Evolutionary conservation across 2,797 vertebrate genomes (phyloP).

Genomic region (Vultur gryphus): DNA sequence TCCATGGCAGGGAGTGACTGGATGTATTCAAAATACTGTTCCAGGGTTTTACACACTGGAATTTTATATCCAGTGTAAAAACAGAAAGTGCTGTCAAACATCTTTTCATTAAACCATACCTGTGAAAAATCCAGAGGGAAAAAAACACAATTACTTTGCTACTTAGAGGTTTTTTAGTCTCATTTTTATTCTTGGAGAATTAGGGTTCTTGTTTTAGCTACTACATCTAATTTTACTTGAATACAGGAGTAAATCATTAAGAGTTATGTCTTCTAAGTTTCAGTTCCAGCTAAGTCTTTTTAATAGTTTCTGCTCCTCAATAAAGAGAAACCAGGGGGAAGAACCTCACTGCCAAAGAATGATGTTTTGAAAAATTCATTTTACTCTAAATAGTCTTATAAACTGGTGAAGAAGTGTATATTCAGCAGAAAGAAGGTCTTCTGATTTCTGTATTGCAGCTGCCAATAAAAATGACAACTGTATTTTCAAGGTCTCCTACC

Average conservation of each 20-base stretch:
- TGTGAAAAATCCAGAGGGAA: slow-evolving; percentile 12
- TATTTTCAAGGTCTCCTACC: slow-evolving; percentile 57
- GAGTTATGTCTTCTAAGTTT: neutral
- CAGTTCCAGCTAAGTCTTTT: neutral
- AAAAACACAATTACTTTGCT: neutral
- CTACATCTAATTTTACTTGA: neutral
- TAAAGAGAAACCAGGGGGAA: neutral
- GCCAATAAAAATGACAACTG: neutral
- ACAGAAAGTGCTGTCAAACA: slow-evolving; percentile 78
- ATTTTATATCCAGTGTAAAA: slow-evolving; percentile 85
- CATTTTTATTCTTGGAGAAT: neutral
- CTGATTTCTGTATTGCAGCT: neutral
- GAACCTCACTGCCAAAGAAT: neutral
- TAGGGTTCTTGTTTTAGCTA: neutral
- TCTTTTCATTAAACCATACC: slow-evolving; percentile 86
- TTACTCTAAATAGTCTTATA: neutral
- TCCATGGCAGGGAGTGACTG: slow-evolving; percentile 78
- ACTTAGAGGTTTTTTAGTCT: neutral
- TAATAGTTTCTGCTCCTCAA: neutral
- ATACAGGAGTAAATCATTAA: neutral
- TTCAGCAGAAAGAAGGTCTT: neutral
- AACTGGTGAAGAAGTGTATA: neutral
- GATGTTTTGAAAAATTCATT: neutral
- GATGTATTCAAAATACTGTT: slow-evolving; percentile 82
- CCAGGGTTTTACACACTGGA: slow-evolving; percentile 78